Base-by-base conservation (phyloP, 1,140 invertebrate genomes). In the Lepidostoma basale region DNA sequence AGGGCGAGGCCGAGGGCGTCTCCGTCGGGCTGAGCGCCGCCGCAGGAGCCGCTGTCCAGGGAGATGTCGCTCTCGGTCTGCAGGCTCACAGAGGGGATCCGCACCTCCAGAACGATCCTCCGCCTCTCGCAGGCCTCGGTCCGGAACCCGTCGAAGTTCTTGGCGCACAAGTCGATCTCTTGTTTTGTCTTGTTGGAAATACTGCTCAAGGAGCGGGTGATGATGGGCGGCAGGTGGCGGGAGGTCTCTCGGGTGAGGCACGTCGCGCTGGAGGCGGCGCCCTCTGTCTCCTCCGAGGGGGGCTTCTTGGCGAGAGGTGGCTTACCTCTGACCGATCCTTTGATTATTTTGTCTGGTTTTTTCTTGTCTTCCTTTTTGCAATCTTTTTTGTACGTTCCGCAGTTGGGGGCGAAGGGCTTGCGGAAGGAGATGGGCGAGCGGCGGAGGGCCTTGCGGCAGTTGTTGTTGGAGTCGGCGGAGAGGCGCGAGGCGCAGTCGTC, bases 71-170 rank as follows among this genome's bases (percentile, higher is more conserved):
- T 66, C 23, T 65, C 63, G 10, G 10, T 26, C 3, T 14, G 16
- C 28, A 45, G 23, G 4, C 39, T 36, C n/a, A 67, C 71, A 1
- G 28, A 25, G 0, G 71, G 71, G 26, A 73, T 69, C 23, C 42
- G 67, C 4, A 73, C 60, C 33, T 69, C 62, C 39, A 67, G 45
- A 16, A 22, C 14, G 18, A 67, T 69, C 49, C 64, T 72, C 26
- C 3, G 39, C 5, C 28, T 56, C 40, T 12, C 30, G 26, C 12
- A 30, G 20, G 30, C 1, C 44, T 69, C 60, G 8, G 28, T 56
- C 6, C 39, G 64, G 22, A 20, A 23, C 25, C 22, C 33, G 39
- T 68, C 59, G 33, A 72, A 64, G 23, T 23, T 49, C 39, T 49
- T 60, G 12, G 39, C 56, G 39, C 56, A 60, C 23, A 60, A 28